A percentile compares a stretch with the other conserved stretches of the same genome.
Conservation (phyloP, 2,888 invertebrate genomes). For the Philonicus albiceps region DNA sequence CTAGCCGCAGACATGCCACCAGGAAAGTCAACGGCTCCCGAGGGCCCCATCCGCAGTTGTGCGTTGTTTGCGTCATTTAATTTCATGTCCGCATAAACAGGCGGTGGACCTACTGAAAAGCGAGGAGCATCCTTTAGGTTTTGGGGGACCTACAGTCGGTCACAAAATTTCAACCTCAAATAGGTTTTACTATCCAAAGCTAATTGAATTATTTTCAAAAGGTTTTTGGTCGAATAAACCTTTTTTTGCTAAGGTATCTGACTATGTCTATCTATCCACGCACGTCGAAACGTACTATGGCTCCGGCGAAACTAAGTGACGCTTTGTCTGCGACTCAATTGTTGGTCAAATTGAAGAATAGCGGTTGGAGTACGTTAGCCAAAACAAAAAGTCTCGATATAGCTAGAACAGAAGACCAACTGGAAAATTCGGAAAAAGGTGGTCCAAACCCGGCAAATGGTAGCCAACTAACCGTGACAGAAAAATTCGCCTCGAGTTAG, state of each 20-base stretch:
- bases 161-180: neutral
- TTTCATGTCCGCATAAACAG: slow-evolving; percentile 26
- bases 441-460: neutral
- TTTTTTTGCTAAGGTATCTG: neutral
- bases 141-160: neutral
- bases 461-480: slow-evolving; percentile 47
- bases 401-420: neutral
- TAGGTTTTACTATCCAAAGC: neutral
- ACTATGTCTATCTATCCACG: neutral
- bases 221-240: neutral
- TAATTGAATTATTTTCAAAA: neutral
- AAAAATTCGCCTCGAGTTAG: slow-evolving; percentile 47
- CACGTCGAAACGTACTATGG: neutral
- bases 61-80: slow-evolving; percentile 37
- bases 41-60: slow-evolving; percentile 24
- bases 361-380: neutral
- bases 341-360: neutral
- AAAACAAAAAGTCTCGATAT: neutral
- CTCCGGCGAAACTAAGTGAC: neutral
- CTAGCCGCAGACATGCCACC: slow-evolving; percentile 39
- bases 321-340: neutral
- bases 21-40: slow-evolving; percentile 33
- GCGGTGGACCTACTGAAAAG: neutral
- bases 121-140: neutral
- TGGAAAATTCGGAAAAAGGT: neutral